Base-by-base conservation (phyloP, 2,113 vertebrate genomes). In the Alexandromys fortis region DNA sequence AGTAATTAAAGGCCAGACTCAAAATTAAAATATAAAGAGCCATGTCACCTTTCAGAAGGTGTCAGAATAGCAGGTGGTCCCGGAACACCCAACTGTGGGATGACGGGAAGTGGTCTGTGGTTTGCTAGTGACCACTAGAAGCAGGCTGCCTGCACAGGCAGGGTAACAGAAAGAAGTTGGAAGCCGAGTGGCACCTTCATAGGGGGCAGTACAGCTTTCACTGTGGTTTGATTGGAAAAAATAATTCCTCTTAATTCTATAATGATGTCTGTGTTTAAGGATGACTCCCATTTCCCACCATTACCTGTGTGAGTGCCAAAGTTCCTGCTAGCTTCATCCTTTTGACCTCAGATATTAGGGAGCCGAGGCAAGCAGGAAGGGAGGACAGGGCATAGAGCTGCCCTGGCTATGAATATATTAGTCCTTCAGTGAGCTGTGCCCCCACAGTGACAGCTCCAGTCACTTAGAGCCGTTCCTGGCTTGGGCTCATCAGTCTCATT, bases 1-100 rank as follows among this genome's bases (percentile, higher is more conserved):
- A 91, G 89, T 95, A 96, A 95, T 93, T 76, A 96, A 91, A 96
- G 79, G 42, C 85, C 33, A 89, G 73, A 68, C 70, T 77, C 55
- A 77, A 95, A 86, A 81, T 58, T 65, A 47, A 96, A 77, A 85
- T 83, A 17, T 19, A 79, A 81, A 72, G n/a, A 77, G 45, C 83
- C 52, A 83, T 30, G 61, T 63, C 30, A 85, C 58, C 75, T 83
- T 89, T 94, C 42, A 90, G 70, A 91, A 96, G 70, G 81, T 63
- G 75, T 38, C 45, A 26, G 85, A 63, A n/a, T 42, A 77, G n/a
- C n/a, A 38, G 63, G 47, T 24, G 45, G 67, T 55, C 65, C 7
- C 33, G 38, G 67, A 72, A 65, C 30, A 81, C 7, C 24, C 3
- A 12, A 17, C 26, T 28, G 38, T 19, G 7, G 33, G 0, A 4